Evolutionary conservation across 1,140 invertebrate genomes (phyloP).

Genomic region (Schlechtendalia chinensis): DNA sequence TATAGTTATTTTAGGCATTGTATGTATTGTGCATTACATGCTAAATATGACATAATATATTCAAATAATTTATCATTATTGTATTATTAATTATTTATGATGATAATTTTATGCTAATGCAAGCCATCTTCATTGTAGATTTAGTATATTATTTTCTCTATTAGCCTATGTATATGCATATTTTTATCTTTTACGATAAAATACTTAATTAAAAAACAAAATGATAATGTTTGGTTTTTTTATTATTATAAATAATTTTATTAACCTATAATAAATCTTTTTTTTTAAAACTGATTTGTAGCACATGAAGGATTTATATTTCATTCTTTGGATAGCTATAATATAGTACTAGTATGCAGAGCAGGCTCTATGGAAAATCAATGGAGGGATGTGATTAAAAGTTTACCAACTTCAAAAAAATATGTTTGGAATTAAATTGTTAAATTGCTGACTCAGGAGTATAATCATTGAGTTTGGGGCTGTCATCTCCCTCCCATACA

Average conservation of each 20-base stretch:
- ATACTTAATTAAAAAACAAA: slow-evolving; percentile 24
- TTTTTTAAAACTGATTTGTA: no score
- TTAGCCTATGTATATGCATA: slow-evolving; percentile 35
- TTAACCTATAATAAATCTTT: no score
- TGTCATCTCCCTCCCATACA: no score
- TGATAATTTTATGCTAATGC: slow-evolving; percentile 22
- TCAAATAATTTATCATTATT: slow-evolving; percentile 14
- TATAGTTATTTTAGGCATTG: slow-evolving; percentile 31
- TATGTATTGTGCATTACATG: neutral
- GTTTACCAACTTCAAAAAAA: no score
- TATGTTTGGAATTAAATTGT: no score
- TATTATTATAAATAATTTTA: neutral
- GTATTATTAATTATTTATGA: slow-evolving; percentile 20
- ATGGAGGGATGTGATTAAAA: no score
- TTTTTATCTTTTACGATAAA: slow-evolving; percentile 37
- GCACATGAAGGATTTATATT: no score
- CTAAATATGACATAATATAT: neutral
- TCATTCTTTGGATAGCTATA: no score
- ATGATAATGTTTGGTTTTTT: neutral
- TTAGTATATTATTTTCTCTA: slow-evolving; percentile 44
- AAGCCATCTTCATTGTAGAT: slow-evolving; percentile 44
- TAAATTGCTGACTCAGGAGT: no score
- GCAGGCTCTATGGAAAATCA: no score
- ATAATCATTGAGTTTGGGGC: no score
- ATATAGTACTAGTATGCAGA: no score